phyloP scores from a whole-genome alignment of 2,113 vertebrate species.

The Coryphaenoides rupestris region DNA sequence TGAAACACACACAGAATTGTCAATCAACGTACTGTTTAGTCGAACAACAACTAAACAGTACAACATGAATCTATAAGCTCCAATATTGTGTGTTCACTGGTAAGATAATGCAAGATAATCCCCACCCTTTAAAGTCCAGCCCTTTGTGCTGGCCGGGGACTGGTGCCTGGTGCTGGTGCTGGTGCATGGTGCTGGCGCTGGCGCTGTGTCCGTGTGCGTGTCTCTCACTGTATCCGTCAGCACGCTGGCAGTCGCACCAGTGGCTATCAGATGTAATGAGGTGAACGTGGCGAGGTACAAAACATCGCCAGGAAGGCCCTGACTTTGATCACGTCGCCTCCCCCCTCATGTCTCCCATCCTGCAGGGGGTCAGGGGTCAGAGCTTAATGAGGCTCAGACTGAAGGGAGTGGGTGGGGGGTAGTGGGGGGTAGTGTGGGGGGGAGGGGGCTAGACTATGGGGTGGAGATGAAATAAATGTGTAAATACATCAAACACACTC shows the following conservation, averaged over 20 bases:
- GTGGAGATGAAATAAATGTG: constrained; percentile 54
- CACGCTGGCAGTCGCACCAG: not conserved
- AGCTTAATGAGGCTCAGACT: constrained; percentile 56
- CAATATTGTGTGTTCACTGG: too few species aligned
- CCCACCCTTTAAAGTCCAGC: too few species aligned
- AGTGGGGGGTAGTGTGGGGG: constrained; percentile 14
- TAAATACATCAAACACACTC: constrained; percentile 31
- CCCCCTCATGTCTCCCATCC: constrained; percentile 54
- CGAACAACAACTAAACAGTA: too few species aligned
- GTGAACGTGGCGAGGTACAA: constrained; percentile 26
- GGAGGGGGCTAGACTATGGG: constrained; percentile 17
- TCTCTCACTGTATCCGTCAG: too few species aligned
- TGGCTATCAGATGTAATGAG: constrained; percentile 40
- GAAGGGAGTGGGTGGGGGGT: constrained; percentile 4
- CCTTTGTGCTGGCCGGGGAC: too few species aligned
- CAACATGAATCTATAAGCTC: too few species aligned
- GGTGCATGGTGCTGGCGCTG: too few species aligned
- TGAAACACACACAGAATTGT: too few species aligned
- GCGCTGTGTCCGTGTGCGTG: too few species aligned
- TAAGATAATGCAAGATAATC: too few species aligned
- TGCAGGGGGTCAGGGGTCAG: constrained; percentile 51
- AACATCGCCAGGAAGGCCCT: constrained; percentile 44
- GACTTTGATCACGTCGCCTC: constrained; percentile 58
- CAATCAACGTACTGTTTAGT: too few species aligned
- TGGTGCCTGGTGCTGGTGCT: too few species aligned